phyloP scores from a whole-genome alignment of 2,797 vertebrate genomes.

The Paedocypris micromegethes region DNA sequence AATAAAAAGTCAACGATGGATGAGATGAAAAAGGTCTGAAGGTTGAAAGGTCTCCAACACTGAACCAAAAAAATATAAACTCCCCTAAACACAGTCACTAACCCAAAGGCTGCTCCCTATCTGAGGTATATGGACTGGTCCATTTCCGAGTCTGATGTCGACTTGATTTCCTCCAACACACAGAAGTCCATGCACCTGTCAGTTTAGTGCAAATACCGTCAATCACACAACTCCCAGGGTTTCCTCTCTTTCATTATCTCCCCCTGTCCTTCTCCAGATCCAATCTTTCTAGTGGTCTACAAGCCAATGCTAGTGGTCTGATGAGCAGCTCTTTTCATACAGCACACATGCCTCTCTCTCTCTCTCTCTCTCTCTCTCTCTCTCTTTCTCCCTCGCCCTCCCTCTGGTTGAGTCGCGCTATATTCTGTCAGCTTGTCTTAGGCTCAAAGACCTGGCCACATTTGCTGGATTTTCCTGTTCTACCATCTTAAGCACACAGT shows the following conservation, averaged over 20 bases:
- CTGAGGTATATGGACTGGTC: neutral
- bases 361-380: conserved; percentile 37
- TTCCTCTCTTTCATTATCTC: conserved; percentile 17
- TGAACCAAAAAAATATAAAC: neutral
- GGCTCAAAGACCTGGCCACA: conserved; percentile 51
- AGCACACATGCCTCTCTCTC: conserved; percentile 5
- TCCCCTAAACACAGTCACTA: neutral
- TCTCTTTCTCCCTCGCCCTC: conserved; percentile 34
- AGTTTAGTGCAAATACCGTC: conserved; percentile 16
- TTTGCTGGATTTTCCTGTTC: conserved; percentile 38
- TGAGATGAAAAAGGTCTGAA: neutral
- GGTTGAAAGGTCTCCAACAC: neutral
- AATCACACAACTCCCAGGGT: conserved; percentile 14
- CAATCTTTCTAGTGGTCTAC: conserved; percentile 39
- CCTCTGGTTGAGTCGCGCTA: conserved; percentile 22
- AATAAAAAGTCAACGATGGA: neutral
- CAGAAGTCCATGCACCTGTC: conserved; percentile 3
- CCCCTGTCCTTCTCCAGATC: conserved; percentile 19
- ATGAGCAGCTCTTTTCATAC: conserved; percentile 41
- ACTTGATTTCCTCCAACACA: neutral
- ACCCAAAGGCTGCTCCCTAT: neutral
- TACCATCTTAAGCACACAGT: no score
- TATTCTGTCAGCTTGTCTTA: conserved; percentile 54
- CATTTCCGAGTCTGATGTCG: neutral
- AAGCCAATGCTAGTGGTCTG: conserved; percentile 43